Percentiles rank a stretch among this genome's conserved stretches.
Evolutionary conservation across 1,140 invertebrate species (phyloP).

Genomic region (Neodiprion virginianus): DNA sequence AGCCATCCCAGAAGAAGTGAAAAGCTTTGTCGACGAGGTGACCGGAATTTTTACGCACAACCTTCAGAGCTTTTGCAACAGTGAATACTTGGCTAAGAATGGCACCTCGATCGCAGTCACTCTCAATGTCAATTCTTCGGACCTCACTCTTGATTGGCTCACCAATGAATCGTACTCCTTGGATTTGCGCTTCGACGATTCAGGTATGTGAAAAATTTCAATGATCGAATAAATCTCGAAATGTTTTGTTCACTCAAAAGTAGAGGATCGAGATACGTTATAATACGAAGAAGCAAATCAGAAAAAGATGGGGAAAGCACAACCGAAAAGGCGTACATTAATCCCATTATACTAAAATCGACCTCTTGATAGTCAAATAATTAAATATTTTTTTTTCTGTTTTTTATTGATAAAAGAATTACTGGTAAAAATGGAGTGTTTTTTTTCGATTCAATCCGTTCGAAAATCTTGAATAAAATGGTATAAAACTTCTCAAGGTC

Average conservation of each 20-base stretch:
- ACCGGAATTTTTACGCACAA: slow-evolving; percentile 63
- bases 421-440: too few species aligned
- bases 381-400: slow-evolving; percentile 6
- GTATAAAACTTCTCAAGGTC: too few species aligned
- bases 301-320: too few species aligned
- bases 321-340: too few species aligned
- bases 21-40: slow-evolving; percentile 60
- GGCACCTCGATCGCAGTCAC: slow-evolving; percentile 54
- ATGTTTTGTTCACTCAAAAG: too few species aligned
- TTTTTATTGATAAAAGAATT: slow-evolving; percentile 15
- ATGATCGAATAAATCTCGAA: too few species aligned
- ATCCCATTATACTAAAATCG: too few species aligned
- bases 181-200: slow-evolving; percentile 65
- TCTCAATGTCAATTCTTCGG: slow-evolving; percentile 58
- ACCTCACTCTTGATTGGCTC: slow-evolving; percentile 64
- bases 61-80: slow-evolving; percentile 64
- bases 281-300: too few species aligned
- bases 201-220: too few species aligned
- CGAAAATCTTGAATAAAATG: too few species aligned
- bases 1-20: slow-evolving; percentile 54
- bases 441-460: too few species aligned
- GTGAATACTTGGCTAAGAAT: slow-evolving; percentile 42
- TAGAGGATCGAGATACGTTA: too few species aligned
- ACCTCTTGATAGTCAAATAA: neutral
- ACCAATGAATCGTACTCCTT: slow-evolving; percentile 73